These are phyloP conservation scores for Pachypanchax playfairii DNA, from an alignment of 2,113 vertebrate species.

Conservation along the genomic window DNA sequence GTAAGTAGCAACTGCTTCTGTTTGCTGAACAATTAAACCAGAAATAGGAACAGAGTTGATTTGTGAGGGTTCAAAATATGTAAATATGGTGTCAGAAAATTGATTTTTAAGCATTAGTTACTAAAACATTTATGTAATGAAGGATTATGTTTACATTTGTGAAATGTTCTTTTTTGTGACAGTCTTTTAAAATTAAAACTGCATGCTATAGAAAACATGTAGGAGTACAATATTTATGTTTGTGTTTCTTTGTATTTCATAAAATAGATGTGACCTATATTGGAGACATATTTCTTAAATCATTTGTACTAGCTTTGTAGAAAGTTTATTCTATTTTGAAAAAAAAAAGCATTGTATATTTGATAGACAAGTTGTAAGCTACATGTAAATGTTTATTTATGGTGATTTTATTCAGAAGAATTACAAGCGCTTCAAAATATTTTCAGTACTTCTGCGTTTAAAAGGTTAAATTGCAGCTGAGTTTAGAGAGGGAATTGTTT, in stretches of 20 bases:
- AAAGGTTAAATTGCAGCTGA: slow-evolving; percentile 23
- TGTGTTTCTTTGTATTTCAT: slow-evolving; percentile 63
- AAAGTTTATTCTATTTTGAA: slow-evolving; percentile 77
- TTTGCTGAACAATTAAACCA: neutral
- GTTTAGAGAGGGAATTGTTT: slow-evolving; percentile 17
- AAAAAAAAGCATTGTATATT: slow-evolving; percentile 77
- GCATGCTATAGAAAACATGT: slow-evolving; percentile 61
- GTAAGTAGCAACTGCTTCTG: neutral
- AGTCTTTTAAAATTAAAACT: slow-evolving; percentile 33
- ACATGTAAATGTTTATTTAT: slow-evolving; percentile 69
- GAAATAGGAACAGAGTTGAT: neutral
- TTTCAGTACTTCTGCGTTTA: slow-evolving; percentile 25
- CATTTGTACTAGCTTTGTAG: slow-evolving; percentile 79
- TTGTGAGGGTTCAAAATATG: slow-evolving; percentile 29
- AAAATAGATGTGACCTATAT: slow-evolving; percentile 67
- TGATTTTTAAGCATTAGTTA: slow-evolving; percentile 23
- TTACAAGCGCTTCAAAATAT: slow-evolving; percentile 11
- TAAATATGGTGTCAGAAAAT: slow-evolving; percentile 36
- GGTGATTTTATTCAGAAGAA: slow-evolving; percentile 38
- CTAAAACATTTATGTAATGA: slow-evolving; percentile 28
- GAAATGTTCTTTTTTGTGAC: slow-evolving; percentile 52
- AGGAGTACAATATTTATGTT: slow-evolving; percentile 59
- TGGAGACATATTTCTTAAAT: slow-evolving; percentile 66
- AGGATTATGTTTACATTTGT: slow-evolving; percentile 55
- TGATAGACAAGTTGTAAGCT: slow-evolving; percentile 65